Evolutionary conservation across 2,888 invertebrate genomes (phyloP), one percentile per base, ranked within the genome.

Genomic region (Acleris laterana): DNA sequence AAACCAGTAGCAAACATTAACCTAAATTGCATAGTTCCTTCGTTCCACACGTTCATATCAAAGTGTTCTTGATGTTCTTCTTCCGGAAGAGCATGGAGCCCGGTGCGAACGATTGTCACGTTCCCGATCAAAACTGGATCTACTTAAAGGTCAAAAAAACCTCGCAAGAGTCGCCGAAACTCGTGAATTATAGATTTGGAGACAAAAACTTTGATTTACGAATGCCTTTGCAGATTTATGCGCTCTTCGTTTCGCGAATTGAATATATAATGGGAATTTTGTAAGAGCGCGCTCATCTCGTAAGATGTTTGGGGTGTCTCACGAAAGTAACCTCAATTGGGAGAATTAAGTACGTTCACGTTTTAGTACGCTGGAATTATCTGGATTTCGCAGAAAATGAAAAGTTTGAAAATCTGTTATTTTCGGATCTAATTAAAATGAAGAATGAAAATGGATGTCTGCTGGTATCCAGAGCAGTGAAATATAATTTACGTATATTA

Each of bases 161-260:
- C 61, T 66, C 65, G 61, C 46, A 72, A 72, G 70, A 75, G 73
- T 79, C 78, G 71, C 73, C 71, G 73, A 77, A 77, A 74, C 74
- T 77, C 69, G 70, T 87, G 84, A 85, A 86, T 87, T 82, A 85
- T 85, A 85, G 85, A 88, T 87, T 82, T 77, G 77, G 74, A 79
- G 79, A 80, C 85, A 85, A 89, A 89, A 89, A 88, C 80, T 87
- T 87, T 87, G 88, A 89, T 89, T 88, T 88, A 88, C 83, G 82
- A 74, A 79, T 79, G 80, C 79, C 79, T 76, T 69, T 70, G 71
- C 71, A 76, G 85, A 90, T 88, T 89, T 88, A 88, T 88, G 84
- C 79, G 78, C 76, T 78, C 74, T 78, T 78, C 81, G 81, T 80
- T 86, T 77, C 83, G 74, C 76, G 84, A 82, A 86, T 86, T 85